phyloP scores from a whole-genome alignment of 2,113 vertebrate species.

The Galemys pyrenaicus region DNA sequence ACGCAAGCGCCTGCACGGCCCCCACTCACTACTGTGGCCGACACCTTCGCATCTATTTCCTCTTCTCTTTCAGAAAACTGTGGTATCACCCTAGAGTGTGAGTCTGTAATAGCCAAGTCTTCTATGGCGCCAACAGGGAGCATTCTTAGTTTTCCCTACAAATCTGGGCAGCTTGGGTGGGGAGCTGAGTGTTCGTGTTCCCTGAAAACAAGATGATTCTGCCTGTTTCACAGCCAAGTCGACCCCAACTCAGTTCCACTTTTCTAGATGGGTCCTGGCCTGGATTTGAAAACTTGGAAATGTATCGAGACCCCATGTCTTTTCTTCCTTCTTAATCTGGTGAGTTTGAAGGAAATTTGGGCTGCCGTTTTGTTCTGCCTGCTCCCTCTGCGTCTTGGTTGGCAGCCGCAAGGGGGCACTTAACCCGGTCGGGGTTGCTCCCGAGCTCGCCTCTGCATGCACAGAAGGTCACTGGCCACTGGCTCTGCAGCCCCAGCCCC shows the following conservation, averaged over 20 bases:
- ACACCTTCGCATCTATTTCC: conserved; percentile 39
- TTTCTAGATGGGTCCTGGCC: not conserved
- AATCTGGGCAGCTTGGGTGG: not conserved
- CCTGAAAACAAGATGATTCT: not conserved
- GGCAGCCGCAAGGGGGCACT: not conserved
- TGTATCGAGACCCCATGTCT: not conserved
- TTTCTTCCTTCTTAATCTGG: not conserved
- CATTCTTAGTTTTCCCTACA: not conserved
- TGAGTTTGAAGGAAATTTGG: not conserved
- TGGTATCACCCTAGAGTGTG: not conserved
- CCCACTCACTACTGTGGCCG: conserved; percentile 27
- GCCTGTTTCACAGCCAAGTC: not conserved
- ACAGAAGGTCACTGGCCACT: no score
- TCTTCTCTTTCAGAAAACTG: conserved; percentile 23
- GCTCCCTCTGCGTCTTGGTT: not conserved
- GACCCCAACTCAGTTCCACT: not conserved
- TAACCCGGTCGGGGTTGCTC: not conserved
- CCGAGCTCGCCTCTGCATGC: not conserved
- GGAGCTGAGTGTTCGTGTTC: no score
- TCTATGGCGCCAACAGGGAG: not conserved
- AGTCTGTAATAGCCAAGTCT: conserved; percentile 36
- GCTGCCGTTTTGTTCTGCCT: not conserved
- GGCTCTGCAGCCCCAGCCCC: not conserved
- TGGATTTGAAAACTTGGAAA: conserved; percentile 1
- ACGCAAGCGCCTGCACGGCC: not conserved